Evolutionary conservation across 2,797 vertebrate genomes (phyloP), one percentile per base, ranked within the genome.

Genomic region (Coccyzus lansbergi): DNA sequence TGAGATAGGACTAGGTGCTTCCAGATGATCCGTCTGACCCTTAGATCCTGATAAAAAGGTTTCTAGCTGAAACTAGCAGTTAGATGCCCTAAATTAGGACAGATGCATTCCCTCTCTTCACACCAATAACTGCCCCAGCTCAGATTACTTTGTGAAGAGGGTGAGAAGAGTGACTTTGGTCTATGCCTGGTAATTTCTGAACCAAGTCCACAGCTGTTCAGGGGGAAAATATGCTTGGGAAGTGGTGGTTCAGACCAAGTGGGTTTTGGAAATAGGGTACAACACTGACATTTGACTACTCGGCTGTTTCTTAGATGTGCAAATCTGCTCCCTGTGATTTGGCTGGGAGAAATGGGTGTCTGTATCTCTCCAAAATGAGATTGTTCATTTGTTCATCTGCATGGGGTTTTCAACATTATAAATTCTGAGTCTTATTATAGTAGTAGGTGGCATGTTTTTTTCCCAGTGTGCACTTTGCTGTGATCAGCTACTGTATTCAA

Each of bases 381-480:
- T 77, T 81, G 83, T 82, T 96, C 91, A 58, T 94, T 95, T 95
- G 76, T 95, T 96, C 92, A 74, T 94, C 74, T 64, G 9, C 63
- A 20, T 21, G 40, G 49, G 71, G 74, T 84, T 94, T 91, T 86
- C 76, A 82, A 21, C 77, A 82, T 93, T 81, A 88, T 55, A 67
- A 90, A 92, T 92, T 81, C 79, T 0, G 8, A 44, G 48, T 63
- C n/a, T 83, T 78, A 95, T 96, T 92, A 84, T 53, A 72, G 88
- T 95, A 93, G 81, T 93, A 90, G 78, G 88, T 82, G 60, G 36
- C 24, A 24, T 34, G 83, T 77, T 82, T 92, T 55, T 90, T 94
- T 92, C 85, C 87, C 69, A 81, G 28, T 2, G n/a, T 92, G 89
- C 74, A 87, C 87, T 95, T 65, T 91, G 52, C 87, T 90, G 63